Evolutionary conservation across 1,140 invertebrate genomes (phyloP).

Genomic region (Brachionus rubens): DNA sequence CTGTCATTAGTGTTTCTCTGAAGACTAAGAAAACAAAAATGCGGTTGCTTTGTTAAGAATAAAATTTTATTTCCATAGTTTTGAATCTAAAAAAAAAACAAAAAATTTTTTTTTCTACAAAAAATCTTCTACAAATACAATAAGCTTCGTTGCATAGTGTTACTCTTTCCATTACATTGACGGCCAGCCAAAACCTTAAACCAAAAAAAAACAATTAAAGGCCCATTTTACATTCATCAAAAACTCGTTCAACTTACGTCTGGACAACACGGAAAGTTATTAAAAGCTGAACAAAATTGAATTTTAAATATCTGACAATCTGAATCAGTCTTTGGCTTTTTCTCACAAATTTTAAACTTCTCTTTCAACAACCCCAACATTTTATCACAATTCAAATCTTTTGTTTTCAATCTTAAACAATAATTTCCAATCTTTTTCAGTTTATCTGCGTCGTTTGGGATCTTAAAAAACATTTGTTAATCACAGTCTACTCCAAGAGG

Average conservation of each 20-base stretch:
- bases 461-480: not conserved
- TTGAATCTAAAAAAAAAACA: not conserved
- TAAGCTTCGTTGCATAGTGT: not conserved
- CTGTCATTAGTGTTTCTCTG: too few relatives aligned
- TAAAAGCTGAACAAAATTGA: constrained; percentile 33
- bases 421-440: constrained; percentile 40
- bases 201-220: not conserved
- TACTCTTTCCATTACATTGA: constrained; percentile 26
- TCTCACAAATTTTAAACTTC: constrained; percentile 36
- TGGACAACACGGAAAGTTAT: constrained; percentile 36
- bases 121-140: not conserved
- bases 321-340: not conserved
- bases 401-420: not conserved
- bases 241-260: not conserved
- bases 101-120: not conserved
- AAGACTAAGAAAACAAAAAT: too few relatives aligned
- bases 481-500: too few relatives aligned
- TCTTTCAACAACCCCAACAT: constrained; percentile 22
- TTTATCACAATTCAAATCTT: constrained; percentile 25
- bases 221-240: not conserved
- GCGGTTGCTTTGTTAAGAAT: too few relatives aligned
- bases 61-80: not conserved
- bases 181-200: constrained; percentile 36
- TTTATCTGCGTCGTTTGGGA: constrained; percentile 14
- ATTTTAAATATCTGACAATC: constrained; percentile 37